phyloP scores from a whole-genome alignment of 1,140 invertebrate genomes.

The Penaeus japonicus region DNA sequence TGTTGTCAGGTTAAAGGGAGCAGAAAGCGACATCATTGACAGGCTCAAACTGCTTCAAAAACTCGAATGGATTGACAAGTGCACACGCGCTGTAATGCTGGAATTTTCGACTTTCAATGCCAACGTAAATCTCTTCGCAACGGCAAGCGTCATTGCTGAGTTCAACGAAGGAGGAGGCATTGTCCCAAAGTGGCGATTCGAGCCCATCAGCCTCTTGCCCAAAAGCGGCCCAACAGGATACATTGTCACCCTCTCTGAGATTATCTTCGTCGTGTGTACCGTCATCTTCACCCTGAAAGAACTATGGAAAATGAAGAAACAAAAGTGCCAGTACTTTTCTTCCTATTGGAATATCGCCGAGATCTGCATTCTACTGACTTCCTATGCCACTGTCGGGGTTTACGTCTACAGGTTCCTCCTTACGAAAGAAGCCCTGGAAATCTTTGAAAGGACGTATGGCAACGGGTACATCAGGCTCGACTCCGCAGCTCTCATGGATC shows the following conservation, averaged over 20 bases:
- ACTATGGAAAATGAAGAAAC: conserved; percentile 50
- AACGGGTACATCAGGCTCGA: conserved; percentile 56
- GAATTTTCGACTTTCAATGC: conserved; percentile 57
- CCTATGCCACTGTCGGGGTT: conserved; percentile 36
- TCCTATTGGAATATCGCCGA: conserved; percentile 56
- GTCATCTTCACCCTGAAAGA: conserved; percentile 40
- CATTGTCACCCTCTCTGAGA: conserved; percentile 15
- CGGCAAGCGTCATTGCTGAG: conserved; percentile 61
- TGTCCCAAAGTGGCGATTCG: conserved; percentile 51
- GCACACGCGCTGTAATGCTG: conserved; percentile 46
- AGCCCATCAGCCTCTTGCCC: conserved; percentile 31
- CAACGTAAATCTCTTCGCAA: conserved; percentile 61
- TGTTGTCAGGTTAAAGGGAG: conserved; percentile 23
- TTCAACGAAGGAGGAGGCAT: conserved; percentile 60
- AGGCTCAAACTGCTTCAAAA: conserved; percentile 22
- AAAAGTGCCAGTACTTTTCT: conserved; percentile 42
- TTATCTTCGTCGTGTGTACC: conserved; percentile 36
- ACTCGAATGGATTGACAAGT: conserved; percentile 50
- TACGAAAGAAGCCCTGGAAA: conserved; percentile 14
- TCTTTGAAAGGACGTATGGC: conserved; percentile 47
- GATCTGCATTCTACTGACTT: conserved; percentile 31
- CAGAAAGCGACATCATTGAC: neutral
- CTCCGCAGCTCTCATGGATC: conserved; percentile 24
- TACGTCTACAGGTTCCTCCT: conserved; percentile 41
- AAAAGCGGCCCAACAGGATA: neutral